Evolutionary conservation across 2,888 invertebrate species (phyloP).

Genomic region (Sinotaia quadrata): DNA sequence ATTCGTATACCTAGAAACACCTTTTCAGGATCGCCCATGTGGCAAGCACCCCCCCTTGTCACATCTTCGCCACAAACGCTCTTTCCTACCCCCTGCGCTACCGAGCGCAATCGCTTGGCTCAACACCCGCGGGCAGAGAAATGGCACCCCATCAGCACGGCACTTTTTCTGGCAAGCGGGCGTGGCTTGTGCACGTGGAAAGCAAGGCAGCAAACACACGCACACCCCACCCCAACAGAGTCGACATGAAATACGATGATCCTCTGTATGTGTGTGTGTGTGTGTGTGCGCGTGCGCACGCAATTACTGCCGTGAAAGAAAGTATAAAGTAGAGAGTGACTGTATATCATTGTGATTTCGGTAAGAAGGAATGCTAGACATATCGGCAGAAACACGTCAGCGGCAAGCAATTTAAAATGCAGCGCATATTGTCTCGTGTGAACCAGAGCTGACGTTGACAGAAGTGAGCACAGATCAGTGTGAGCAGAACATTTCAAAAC

Average conservation of each 20-base stretch:
- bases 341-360: too few species aligned
- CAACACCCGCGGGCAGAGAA: conserved; percentile 22
- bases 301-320: too few species aligned
- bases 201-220: conserved; percentile 9
- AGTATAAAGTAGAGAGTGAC: too few species aligned
- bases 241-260: conserved; percentile 18
- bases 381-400: too few species aligned
- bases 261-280: conserved; percentile 12
- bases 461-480: too few species aligned
- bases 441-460: too few species aligned
- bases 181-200: background rate
- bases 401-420: too few species aligned
- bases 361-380: too few species aligned
- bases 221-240: too few species aligned
- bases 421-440: too few species aligned
- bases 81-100: conserved; percentile 22
- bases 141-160: conserved; percentile 29
- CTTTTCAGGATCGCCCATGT: conserved; percentile 31
- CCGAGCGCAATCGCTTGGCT: conserved; percentile 29
- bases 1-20: conserved; percentile 22
- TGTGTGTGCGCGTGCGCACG: background rate
- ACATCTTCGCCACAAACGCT: conserved; percentile 8
- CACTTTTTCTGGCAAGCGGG: background rate
- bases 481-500: too few species aligned
- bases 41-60: conserved; percentile 21